Base-by-base conservation (phyloP, 2,888 invertebrate species). In the Epistrophe grossulariae region DNA sequence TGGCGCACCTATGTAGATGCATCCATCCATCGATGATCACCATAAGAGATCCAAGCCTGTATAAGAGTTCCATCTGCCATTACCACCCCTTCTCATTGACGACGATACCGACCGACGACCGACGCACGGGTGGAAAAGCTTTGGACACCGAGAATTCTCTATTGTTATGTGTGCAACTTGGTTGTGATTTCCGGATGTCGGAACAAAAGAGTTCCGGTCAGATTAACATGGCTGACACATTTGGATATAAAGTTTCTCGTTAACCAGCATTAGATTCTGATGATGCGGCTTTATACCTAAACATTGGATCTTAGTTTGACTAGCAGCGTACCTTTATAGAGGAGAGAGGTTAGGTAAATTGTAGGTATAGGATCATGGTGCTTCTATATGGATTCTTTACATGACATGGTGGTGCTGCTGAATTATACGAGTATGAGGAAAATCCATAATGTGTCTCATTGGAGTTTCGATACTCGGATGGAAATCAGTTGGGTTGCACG, bases 171-270 rank as follows among this genome's bases (percentile, higher is more conserved):
- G 85, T 50, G 83, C 83, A 87, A 55, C 66, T 79, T 79, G 79
- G 43, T 71, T 66, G 71, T 81, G 85, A 89, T 89, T 89, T 88
- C 88, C 88, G 89, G 89, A 89, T 89, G 89, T 88, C 88, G 74
- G 88, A 89, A 90, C 89, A 90, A 90, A 89, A 88, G 89, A 90
- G 90, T 90, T 90, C 90, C 90, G 90, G 89, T 89, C 89, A 88
- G 89, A 89, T 90, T 89, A 82, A 71, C 88, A 89, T 83, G 84
- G 70, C 76, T 87, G 85, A 88, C 82, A 88, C 87, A 74, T 87
- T 87, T 87, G 85, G 85, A 87, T 82, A 87, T 82, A 68, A 68
- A 68, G 35, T 68, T 82, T 76, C 71, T 35, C 35, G 43, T 38
- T 72, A 78, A 60, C 43, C 62, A 78, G 60, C 76, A 83, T 82